phyloP scores from a whole-genome alignment of 2,113 vertebrate species.

The Tragelaphus buxtoni region DNA sequence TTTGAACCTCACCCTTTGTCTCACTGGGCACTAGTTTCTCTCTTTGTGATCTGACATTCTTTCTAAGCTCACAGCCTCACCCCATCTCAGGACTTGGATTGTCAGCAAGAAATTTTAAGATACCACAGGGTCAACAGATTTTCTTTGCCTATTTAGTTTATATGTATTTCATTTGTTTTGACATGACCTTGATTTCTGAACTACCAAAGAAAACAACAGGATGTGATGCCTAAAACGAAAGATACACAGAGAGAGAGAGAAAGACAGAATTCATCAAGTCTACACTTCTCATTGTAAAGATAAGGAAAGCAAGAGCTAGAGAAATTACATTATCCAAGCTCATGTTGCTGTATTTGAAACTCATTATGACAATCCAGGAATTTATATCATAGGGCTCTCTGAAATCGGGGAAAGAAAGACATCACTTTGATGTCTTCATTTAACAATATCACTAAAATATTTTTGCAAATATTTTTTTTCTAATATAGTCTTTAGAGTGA shows the following conservation, averaged over 20 bases:
- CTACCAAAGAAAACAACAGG: background rate
- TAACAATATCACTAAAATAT: background rate
- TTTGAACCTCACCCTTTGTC: background rate
- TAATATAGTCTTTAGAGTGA: background rate
- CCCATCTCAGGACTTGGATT: background rate
- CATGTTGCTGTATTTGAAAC: background rate
- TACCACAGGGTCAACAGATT: background rate
- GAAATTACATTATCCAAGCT: background rate
- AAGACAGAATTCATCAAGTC: background rate
- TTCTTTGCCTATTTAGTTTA: background rate
- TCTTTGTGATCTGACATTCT: background rate
- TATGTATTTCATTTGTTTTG: background rate
- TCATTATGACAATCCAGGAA: background rate
- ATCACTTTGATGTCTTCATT: background rate
- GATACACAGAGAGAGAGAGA: background rate
- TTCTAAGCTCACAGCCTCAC: background rate
- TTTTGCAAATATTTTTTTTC: background rate
- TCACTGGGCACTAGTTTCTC: background rate
- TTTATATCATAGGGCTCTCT: background rate
- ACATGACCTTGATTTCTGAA: background rate
- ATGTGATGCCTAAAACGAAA: background rate
- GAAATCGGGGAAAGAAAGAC: background rate
- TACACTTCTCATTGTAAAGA: background rate
- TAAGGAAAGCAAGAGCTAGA: background rate
- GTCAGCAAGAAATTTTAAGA: background rate